A percentile compares a stretch with the other conserved stretches of the same genome.
These are phyloP conservation scores for Alfaro cultratus DNA, from an alignment of 2,797 vertebrate genomes.

Conservation along the genomic window DNA sequence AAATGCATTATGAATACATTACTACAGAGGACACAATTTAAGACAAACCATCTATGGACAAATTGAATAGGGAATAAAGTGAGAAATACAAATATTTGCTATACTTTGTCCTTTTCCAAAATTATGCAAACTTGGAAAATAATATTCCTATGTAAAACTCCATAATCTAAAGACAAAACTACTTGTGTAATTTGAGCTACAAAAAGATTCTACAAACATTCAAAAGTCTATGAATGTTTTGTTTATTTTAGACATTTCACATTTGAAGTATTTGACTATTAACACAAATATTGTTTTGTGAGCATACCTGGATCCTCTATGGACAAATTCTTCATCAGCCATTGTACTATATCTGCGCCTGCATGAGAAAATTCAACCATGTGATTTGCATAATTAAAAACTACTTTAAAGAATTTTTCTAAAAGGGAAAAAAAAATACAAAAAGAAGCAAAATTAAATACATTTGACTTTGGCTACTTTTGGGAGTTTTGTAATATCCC, in stretches of 20 bases:
- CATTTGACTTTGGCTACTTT: background rate
- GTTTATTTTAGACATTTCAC: background rate
- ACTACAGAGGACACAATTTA: too few species aligned
- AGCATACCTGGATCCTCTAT: slow-evolving; percentile 93
- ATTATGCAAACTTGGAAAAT: background rate
- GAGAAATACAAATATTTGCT: background rate
- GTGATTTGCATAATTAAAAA: background rate
- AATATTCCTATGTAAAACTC: background rate
- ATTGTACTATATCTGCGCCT: slow-evolving; percentile 96
- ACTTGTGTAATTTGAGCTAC: background rate
- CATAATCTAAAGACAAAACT: background rate
- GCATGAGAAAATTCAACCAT: slow-evolving; percentile 16
- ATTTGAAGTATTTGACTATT: background rate
- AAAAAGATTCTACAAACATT: background rate
- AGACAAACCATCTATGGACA: background rate
- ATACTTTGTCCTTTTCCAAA: background rate
- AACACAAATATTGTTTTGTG: background rate
- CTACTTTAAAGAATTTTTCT: too few species aligned
- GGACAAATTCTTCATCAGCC: slow-evolving; percentile 94
- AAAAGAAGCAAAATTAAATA: background rate
- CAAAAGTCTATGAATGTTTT: background rate
- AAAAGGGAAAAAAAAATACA: background rate
- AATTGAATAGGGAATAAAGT: background rate
- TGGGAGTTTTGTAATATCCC: background rate
- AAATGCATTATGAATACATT: background rate